Evolutionary conservation across 1,140 invertebrate genomes (phyloP).

Genomic region (Coenobita brevimanus): DNA sequence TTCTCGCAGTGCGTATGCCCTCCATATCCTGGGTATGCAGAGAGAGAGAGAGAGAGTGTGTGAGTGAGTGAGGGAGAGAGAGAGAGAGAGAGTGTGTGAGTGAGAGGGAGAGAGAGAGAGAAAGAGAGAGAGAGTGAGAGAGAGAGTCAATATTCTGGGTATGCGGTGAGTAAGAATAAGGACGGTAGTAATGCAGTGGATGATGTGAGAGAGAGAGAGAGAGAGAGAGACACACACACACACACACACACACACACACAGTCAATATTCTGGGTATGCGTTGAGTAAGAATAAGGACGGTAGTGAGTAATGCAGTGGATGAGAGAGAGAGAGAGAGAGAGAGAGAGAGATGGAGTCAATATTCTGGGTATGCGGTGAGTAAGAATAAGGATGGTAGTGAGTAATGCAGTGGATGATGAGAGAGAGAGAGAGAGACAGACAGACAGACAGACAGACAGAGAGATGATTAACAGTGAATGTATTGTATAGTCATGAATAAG

Average conservation of each 20-base stretch:
- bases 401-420: neutral
- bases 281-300: no score
- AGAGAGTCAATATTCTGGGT: neutral
- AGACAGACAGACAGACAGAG: no score
- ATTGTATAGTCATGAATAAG: no score
- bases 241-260: neutral
- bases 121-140: constrained; percentile 13
- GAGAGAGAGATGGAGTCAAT: neutral
- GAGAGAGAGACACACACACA: neutral
- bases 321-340: constrained; percentile 20
- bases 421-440: neutral
- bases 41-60: neutral
- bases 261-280: neutral
- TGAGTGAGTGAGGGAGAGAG: neutral
- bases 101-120: neutral
- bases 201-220: constrained; percentile 8
- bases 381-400: no score
- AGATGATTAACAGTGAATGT: no score
- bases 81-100: neutral
- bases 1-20: neutral
- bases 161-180: no score
- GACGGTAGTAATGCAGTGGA: no score
- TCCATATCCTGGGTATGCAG: neutral
- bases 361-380: neutral
- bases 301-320: no score